Evolutionary conservation across 1,140 invertebrate genomes (phyloP).

Genomic region (Platyura marginata): DNA sequence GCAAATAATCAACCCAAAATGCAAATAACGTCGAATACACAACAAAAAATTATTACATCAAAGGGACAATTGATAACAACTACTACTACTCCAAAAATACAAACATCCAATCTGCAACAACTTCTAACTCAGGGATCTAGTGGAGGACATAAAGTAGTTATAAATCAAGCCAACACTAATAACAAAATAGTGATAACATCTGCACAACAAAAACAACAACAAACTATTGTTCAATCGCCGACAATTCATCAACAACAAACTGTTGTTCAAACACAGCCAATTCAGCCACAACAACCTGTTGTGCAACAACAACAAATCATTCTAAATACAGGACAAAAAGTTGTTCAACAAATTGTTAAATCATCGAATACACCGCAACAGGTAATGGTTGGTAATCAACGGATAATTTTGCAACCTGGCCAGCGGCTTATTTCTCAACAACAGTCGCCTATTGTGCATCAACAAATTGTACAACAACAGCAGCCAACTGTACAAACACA

Average conservation of each 20-base stretch:
- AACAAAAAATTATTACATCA: conserved; percentile 2
- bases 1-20: no score
- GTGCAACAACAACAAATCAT: conserved; percentile 16
- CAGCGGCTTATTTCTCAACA: conserved; percentile 12
- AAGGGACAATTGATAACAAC: conserved; percentile 1
- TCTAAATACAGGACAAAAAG: conserved; percentile 17
- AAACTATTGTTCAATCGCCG: not conserved
- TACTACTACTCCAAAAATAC: no score
- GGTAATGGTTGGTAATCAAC: conserved; percentile 19
- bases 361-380: conserved; percentile 23
- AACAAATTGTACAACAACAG: conserved; percentile 20
- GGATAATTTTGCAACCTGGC: conserved; percentile 21
- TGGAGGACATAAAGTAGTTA: conserved; percentile 1
- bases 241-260: not conserved
- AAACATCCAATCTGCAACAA: conserved; percentile 1
- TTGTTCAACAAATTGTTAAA: conserved; percentile 23
- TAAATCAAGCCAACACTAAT: not conserved
- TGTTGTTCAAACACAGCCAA: not conserved
- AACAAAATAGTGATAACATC: conserved; percentile 1
- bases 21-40: not conserved
- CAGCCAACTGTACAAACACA: conserved; percentile 3
- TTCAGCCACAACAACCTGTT: not conserved
- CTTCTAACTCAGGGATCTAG: not conserved
- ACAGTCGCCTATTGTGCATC: conserved; percentile 16
- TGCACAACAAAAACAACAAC: not conserved